Base-by-base conservation (phyloP, 1,140 invertebrate species). In the Drosophila kepulauana region DNA sequence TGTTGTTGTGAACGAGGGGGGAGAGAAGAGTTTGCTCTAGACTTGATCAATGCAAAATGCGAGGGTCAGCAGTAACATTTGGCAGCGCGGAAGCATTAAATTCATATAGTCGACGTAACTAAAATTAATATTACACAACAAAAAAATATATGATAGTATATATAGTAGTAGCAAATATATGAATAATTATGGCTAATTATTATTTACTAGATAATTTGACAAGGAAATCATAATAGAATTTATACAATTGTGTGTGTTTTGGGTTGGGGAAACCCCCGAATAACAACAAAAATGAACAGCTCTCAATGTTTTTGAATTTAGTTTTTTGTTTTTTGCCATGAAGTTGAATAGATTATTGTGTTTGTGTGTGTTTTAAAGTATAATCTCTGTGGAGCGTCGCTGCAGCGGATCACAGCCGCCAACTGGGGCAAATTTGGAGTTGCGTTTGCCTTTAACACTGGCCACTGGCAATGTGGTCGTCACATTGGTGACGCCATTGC, bases 311-410 rank as follows among this genome's bases (percentile, higher is more conserved):
- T 66, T 16, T 11, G 35, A 38, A 38, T 38, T 38, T 38, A 3
- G 45, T 20, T 25, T 51, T 30, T 13, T 4, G 3, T 49, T 58
- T 48, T 79, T 58, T 74, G 41, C 43, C 66, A 73, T 65, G 64
- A 56, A n/a, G 16, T 43, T 13, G 11, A 3, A 10, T 41, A 38
- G 11, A 43, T 3, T 43, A 13, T 43, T 43, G 5, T 13, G 11
- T 43, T 57, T 57, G 33, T 35, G 13, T 58, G 20, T 58, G 15
- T 35, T 3, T 78, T 92, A 92, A 75, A 92, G 89, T 63, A 92
- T 92, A 58, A 92, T 92, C 67, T 92, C 91, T 51, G 86, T 82
- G 25, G 88, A 90, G 56, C 88, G 79, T 13, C 81, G 78, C 75
- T 92, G 79, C 70, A 92, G 73, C 28, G 91, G 91, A 84, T 92